These are phyloP conservation scores for Cephalopachus bancanus DNA, from an alignment of 2,797 vertebrate species.

Conservation along the genomic window DNA sequence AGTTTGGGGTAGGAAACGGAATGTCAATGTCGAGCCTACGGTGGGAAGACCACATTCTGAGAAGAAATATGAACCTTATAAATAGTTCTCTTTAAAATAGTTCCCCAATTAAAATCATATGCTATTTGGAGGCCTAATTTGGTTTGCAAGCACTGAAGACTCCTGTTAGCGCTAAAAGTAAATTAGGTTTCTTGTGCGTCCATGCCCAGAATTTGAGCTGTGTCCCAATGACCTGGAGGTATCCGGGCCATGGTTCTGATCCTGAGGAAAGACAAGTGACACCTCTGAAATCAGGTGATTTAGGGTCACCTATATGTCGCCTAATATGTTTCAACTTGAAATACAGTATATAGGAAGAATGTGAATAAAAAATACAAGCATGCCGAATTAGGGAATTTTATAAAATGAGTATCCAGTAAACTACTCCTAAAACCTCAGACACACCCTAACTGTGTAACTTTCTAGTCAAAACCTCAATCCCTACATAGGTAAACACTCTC, in stretches of 20 bases:
- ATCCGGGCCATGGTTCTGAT: fast-evolving
- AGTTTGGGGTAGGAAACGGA: background rate
- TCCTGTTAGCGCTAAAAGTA: background rate
- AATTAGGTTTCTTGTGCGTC: fast-evolving
- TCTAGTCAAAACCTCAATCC: fast-evolving
- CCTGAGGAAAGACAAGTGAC: fast-evolving
- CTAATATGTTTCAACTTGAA: background rate
- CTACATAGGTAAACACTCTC: fast-evolving
- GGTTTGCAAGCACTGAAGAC: background rate
- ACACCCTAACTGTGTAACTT: too few relatives aligned
- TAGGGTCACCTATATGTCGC: background rate
- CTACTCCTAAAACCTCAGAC: background rate
- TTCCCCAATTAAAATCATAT: background rate
- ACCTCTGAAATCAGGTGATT: background rate
- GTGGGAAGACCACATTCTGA: background rate
- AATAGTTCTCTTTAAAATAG: background rate
- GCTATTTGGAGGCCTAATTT: background rate
- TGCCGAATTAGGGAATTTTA: background rate
- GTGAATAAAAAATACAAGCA: background rate
- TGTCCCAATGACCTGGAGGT: fast-evolving
- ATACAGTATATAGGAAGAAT: fast-evolving
- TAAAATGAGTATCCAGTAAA: background rate
- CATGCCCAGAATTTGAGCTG: background rate
- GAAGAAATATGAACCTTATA: background rate
- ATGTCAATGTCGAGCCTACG: background rate